These are phyloP conservation scores for Palloptera scutellata DNA, from an alignment of 2,888 invertebrate species.

Conservation along the genomic window DNA sequence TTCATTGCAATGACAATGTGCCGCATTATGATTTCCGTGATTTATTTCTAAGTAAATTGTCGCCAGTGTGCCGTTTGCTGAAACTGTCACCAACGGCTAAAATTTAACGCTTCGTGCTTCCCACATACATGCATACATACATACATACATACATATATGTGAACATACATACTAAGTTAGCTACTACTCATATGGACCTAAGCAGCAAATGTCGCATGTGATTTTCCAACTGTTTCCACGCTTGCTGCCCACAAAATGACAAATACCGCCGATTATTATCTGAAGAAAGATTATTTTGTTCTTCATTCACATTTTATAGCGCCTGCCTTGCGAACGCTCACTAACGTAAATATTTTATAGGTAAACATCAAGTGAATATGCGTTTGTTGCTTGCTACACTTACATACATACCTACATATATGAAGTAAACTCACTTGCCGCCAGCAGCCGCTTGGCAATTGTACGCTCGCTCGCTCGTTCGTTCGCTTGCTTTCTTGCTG, in stretches of 20 bases:
- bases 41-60: conserved; percentile 59
- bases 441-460: not conserved
- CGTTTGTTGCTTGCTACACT: not conserved
- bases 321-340: conserved; percentile 29
- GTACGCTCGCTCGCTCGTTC: conserved; percentile 2
- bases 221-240: conserved; percentile 64
- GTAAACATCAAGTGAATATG: conserved; percentile 17
- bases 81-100: conserved; percentile 56
- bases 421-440: not conserved
- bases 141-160: conserved; percentile 11
- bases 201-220: conserved; percentile 58
- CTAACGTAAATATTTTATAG: conserved; percentile 23
- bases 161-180: not conserved
- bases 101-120: conserved; percentile 49
- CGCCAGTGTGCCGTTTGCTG: conserved; percentile 49
- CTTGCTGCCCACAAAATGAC: conserved; percentile 62
- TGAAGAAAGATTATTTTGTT: conserved; percentile 21
- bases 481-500: conserved; percentile 5
- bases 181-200: too few relatives aligned
- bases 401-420: conserved; percentile 6
- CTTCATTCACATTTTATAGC: conserved; percentile 24
- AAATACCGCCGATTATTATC: conserved; percentile 37
- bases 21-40: conserved; percentile 48
- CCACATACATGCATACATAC: conserved; percentile 38
- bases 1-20: conserved; percentile 30